These are phyloP conservation scores for Listronotus oregonensis DNA, from an alignment of 1,140 invertebrate genomes.

Conservation along the genomic window DNA sequence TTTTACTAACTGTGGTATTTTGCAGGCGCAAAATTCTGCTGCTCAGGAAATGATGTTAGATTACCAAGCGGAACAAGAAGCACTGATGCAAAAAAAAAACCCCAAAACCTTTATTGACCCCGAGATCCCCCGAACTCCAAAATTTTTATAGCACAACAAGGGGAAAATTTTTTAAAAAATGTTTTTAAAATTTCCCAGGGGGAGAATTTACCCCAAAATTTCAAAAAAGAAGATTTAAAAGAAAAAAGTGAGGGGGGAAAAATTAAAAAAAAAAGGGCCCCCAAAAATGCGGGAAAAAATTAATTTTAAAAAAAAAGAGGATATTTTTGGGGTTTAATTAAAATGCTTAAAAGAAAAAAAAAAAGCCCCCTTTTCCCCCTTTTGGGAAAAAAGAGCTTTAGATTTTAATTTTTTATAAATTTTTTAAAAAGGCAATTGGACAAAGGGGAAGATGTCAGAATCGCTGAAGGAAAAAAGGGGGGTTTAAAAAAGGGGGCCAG, in stretches of 20 bases:
- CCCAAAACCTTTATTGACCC: slow-evolving; percentile 49
- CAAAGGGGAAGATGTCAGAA: slow-evolving; percentile 87
- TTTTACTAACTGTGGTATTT: too few species aligned
- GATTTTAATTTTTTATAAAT: slow-evolving; percentile 72
- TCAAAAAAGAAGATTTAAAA: slow-evolving; percentile 61
- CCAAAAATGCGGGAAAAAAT: slow-evolving; percentile 76
- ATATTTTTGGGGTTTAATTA: slow-evolving; percentile 94
- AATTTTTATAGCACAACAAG: slow-evolving; percentile 65
- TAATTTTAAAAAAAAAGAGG: slow-evolving; percentile 92
- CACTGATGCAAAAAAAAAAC: not conserved
- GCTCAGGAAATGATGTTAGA: slow-evolving; percentile 44
- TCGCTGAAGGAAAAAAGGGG: slow-evolving; percentile 85
- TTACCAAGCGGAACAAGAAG: slow-evolving; percentile 34
- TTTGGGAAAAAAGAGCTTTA: slow-evolving; percentile 81
- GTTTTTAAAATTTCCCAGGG: slow-evolving; percentile 41
- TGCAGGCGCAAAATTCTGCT: slow-evolving; percentile 37
- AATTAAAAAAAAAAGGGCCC: slow-evolving; percentile 66
- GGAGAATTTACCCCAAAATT: slow-evolving; percentile 56
- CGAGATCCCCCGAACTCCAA: slow-evolving; percentile 60
- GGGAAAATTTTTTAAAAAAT: slow-evolving; percentile 61
- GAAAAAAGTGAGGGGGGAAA: slow-evolving; percentile 67
- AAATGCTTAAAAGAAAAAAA: slow-evolving; percentile 95
- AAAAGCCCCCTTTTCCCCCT: slow-evolving; percentile 69
- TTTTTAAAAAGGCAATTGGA: slow-evolving; percentile 76
- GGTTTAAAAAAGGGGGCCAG: slow-evolving; percentile 59